These are phyloP conservation scores for Venusia cambrica DNA, from an alignment of 2,888 invertebrate species.

Conservation along the genomic window DNA sequence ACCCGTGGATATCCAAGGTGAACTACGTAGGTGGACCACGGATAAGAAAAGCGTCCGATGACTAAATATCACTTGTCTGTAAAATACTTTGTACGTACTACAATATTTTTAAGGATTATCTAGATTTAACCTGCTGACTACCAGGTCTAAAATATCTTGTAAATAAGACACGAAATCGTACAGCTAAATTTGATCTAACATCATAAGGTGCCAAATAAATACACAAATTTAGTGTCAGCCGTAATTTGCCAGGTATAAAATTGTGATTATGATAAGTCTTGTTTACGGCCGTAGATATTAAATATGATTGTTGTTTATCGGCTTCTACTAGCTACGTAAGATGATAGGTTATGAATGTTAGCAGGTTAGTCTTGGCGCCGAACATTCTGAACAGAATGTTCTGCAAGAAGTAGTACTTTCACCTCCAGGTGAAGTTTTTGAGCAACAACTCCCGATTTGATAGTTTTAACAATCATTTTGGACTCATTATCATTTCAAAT, in stretches of 20 bases:
- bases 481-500: too few species aligned
- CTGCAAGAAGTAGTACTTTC: too few species aligned
- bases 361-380: too few species aligned
- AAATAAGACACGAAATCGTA: slow-evolving; percentile 18
- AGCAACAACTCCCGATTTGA: too few species aligned
- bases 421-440: too few species aligned
- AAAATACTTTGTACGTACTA: too few species aligned
- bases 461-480: too few species aligned
- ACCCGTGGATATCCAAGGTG: too few species aligned
- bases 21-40: too few species aligned
- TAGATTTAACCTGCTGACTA: slow-evolving; percentile 8
- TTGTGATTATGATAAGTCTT: slow-evolving; percentile 30
- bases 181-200: slow-evolving; percentile 13
- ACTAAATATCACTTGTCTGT: too few species aligned
- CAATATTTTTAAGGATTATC: slow-evolving; percentile 35
- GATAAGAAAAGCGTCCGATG: too few species aligned
- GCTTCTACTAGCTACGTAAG: slow-evolving; percentile 5
- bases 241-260: slow-evolving; percentile 30
- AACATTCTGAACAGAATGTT: too few species aligned
- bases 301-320: slow-evolving; percentile 15
- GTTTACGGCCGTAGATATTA: slow-evolving; percentile 30
- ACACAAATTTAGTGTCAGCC: slow-evolving; percentile 28
- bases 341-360: slow-evolving; percentile 7
- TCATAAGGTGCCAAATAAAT: slow-evolving; percentile 31
- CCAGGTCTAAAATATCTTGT: slow-evolving; percentile 2